Evolutionary conservation across 2,113 vertebrate species (phyloP), one percentile per base, ranked within the genome.

Genomic region (Megatriorchis doriae): DNA sequence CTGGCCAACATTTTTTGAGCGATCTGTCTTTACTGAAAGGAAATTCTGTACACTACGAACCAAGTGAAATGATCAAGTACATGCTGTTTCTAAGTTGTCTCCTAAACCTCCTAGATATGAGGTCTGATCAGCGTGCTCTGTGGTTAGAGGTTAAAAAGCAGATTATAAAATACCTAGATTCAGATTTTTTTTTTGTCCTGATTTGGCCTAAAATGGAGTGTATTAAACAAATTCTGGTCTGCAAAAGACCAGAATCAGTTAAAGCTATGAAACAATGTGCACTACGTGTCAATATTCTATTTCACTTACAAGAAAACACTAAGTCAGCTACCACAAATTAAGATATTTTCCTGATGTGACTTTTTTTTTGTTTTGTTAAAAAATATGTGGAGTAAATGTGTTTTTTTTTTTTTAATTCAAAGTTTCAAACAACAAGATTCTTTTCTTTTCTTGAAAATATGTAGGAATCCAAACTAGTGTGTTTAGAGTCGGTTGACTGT

Each of bases 401-500:
- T 96, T 97, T 97, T 97, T 50, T 48, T 48, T 93, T 97, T 98
- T 98, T 96, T 84, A 98, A 98, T 98, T 98, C 97, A 98, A 98
- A 98, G 98, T 98, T 98, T 98, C 98, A 98, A 99, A 98, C 97
- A 97, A 98, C 96, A 98, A 98, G 97, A 97, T 97, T 98, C 97
- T 98, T 98, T 98, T 97, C 97, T 98, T 98, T 98, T 97, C 98
- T 98, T 98, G 98, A 99, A 99, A 99, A 99, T 99, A 98, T 98
- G 98, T 98, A 98, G 98, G 98, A 98, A 98, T 98, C 98, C 98
- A 98, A 99, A 98, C 98, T 98, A 99, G 98, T 99, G 98, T 99
- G 99, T 99, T 99, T 99, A 99, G 99, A 99, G 99, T 99, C 99
- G 98, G 98, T 98, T 99, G 99, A 99, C 99, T 99, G 99, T 99